Percentiles rank a stretch among this genome's conserved stretches.
Evolutionary conservation across 64 coral and sea anemone genomes (phyloP).

Genomic region (Pachyseris speciosa): DNA sequence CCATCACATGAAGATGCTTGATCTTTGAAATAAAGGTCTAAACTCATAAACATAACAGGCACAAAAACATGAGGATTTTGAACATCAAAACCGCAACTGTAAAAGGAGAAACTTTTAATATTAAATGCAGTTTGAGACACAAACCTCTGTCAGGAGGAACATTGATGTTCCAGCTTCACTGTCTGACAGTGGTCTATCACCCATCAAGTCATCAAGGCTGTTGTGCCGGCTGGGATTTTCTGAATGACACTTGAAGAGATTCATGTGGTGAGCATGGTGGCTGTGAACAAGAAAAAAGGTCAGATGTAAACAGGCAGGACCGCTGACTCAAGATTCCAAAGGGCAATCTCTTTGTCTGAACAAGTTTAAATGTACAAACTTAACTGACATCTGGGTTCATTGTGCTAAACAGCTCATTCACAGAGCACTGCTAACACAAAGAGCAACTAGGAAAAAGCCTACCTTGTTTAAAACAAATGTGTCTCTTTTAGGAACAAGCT

Average conservation of each 20-base stretch:
- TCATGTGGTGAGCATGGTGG: constrained; percentile 74
- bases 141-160: constrained; percentile 38
- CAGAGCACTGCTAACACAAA: too few relatives aligned
- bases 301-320: not conserved
- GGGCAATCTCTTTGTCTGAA: too few relatives aligned
- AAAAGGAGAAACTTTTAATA: too few relatives aligned
- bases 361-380: too few relatives aligned
- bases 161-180: constrained; percentile 69
- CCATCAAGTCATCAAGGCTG: constrained; percentile 81
- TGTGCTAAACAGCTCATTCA: too few relatives aligned
- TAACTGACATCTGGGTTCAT: too few relatives aligned
- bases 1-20: too few relatives aligned
- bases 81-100: not conserved
- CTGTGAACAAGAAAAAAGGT: constrained; percentile 13
- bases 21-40: too few relatives aligned
- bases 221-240: constrained; percentile 87
- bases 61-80: not conserved
- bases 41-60: too few relatives aligned
- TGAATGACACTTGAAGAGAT: constrained; percentile 55
- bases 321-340: not conserved
- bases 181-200: constrained; percentile 71
- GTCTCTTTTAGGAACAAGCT: too few relatives aligned
- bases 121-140: not conserved
- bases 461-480: too few relatives aligned
- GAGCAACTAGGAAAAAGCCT: too few relatives aligned